phyloP scores from a whole-genome alignment of 2,113 vertebrate species.

The Empidonax alnorum region DNA sequence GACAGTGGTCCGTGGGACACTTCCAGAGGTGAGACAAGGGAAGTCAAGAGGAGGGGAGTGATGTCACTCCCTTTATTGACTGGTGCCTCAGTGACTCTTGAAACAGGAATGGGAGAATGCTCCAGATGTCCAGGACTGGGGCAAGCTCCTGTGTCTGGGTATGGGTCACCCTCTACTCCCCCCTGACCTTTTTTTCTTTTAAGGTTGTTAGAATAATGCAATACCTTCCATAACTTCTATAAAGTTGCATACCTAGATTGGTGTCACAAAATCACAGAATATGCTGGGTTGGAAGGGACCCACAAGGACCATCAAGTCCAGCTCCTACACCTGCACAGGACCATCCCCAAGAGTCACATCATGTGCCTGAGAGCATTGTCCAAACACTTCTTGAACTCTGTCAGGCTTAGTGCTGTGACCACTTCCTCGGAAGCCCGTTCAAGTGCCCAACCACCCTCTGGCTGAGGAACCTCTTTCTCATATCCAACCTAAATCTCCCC shows the following conservation, averaged over 20 bases:
- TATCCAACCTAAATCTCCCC: not conserved
- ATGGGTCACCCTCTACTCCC: not conserved
- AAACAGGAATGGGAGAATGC: not conserved
- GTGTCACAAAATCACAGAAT: not conserved
- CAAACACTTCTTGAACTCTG: not conserved
- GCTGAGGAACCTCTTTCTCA: not conserved
- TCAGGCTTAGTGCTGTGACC: not conserved
- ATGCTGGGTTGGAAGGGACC: not conserved
- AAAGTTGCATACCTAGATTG: not conserved
- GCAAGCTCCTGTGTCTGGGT: not conserved
- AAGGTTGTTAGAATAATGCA: not conserved
- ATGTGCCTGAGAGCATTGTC: not conserved
- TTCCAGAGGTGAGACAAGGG: not conserved
- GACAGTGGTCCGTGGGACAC: not conserved
- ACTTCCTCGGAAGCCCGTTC: not conserved
- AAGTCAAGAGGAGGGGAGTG: not conserved
- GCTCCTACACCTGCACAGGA: not conserved
- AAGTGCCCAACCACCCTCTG: not conserved
- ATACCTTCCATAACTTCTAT: not conserved
- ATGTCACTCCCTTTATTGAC: not conserved
- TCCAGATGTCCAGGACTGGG: not conserved
- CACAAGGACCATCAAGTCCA: not conserved
- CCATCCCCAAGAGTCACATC: not conserved
- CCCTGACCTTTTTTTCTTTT: not conserved
- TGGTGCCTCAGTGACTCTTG: not conserved